Conservation (phyloP, 2,888 invertebrate genomes). For the Pseudoips prasinana region DNA sequence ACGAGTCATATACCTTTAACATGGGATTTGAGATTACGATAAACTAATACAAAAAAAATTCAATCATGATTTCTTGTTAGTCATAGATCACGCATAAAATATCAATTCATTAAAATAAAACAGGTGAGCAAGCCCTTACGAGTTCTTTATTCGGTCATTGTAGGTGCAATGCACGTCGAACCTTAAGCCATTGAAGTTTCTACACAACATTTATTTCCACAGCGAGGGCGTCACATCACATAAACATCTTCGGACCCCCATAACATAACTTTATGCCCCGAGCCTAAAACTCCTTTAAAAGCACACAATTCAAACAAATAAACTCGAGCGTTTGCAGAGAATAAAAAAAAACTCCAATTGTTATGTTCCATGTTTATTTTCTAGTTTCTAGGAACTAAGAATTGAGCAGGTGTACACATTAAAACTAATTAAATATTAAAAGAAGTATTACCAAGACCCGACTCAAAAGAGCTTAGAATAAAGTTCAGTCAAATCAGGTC, state of each 20-base stretch:
- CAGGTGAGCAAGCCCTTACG: too few species aligned
- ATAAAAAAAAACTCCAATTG: constrained; percentile 1
- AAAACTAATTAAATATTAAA: constrained; percentile 8
- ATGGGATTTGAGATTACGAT: too few species aligned
- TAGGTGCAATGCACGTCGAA: too few species aligned
- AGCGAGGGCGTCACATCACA: constrained; percentile 26
- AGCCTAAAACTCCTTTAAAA: constrained; percentile 23
- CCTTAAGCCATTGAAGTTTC: constrained; percentile 14
- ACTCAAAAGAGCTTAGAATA: constrained; percentile 46
- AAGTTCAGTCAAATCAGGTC: constrained; percentile 52
- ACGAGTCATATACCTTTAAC: too few species aligned
- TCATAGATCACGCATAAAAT: too few species aligned
- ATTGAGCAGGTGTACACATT: constrained; percentile 33
- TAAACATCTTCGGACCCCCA: constrained; percentile 37
- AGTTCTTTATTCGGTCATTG: too few species aligned
- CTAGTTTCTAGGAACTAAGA: constrained; percentile 37
- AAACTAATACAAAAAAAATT: too few species aligned
- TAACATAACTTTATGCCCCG: constrained; percentile 32
- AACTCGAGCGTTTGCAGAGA: too few species aligned
- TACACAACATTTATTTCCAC: constrained; percentile 25
- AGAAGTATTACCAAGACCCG: constrained; percentile 31
- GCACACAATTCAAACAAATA: constrained; percentile 3
- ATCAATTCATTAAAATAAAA: too few species aligned
- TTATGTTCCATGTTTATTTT: constrained; percentile 26
- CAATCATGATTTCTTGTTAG: too few species aligned